Evolutionary conservation across 2,888 invertebrate species (phyloP), one percentile per base, ranked within the genome.

Genomic region (Cephus runcator): DNA sequence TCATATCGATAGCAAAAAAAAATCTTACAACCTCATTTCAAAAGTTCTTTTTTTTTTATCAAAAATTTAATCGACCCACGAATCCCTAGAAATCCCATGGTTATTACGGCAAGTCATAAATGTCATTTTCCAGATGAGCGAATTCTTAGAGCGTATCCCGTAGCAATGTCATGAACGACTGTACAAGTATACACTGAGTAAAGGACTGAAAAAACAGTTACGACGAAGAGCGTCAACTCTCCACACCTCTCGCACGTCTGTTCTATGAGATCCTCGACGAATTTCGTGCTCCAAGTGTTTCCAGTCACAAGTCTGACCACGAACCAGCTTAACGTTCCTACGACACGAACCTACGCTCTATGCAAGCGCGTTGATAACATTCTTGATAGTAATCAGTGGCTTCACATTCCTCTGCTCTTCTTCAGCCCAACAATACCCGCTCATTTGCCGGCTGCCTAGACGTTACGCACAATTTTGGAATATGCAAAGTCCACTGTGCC

Each of bases 61-160:
- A 0, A 56, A 56, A 56, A 23, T 56, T 9, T 23, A 23, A 23
- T 56, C 56, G 2, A 23, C 15, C 6, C 56, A 56, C 56, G 23
- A 56, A 15, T 56, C 2, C 23, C 56, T 56, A 2, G 23, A 23
- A 23, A 6, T 1, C 23, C 23, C 56, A 23, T 2, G 6, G 69
- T 73, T 76, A 74, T 79, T 79, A 79, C 69, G 74, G 15, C 77
- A 79, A 79, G 73, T 74, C 74, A 76, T 76, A 79, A 79, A 79
- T 79, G 79, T 79, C 74, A 79, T 79, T 79, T 79, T 77, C 76
- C 79, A 74, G 74, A 69, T 75, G 76, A 76, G 79, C 76, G 76
- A 76, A 76, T 79, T 73, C 76, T 79, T 76, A 79, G 76, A 69
- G 76, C 73, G 73, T 33, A 69, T 73, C 56, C 23, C 56, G 9